Base-by-base conservation (phyloP, 2,888 invertebrate species). In the Limulus polyphemus region DNA sequence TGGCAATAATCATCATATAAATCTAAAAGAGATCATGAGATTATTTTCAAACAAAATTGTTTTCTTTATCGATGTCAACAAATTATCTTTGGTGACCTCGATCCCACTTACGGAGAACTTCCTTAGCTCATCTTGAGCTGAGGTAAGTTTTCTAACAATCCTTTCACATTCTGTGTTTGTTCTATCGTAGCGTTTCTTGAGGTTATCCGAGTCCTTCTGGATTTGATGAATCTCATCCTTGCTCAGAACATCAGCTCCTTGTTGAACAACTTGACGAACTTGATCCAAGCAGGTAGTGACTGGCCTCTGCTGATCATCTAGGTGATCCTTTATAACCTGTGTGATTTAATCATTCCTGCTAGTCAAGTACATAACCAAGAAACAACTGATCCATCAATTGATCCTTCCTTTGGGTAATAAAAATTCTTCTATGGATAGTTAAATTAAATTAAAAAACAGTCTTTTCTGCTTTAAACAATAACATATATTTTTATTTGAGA, bases 211-310 rank as follows among this genome's bases (percentile, higher is more conserved):
- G 70, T 88, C 88, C 71, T 89, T 88, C 78, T 93, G 92, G 68
- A 94, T 79, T 47, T 86, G 86, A 49, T 87, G 84, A 49, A 93
- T 86, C 81, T 94, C 93, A 70, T 93, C 93, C 67, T 89, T 87
- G 7, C 92, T 91, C 10, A 95, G 80, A n/a, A 91, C 87, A 71
- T 94, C 93, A 49, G 89, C 87, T 0, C 91, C 92, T 17, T 91
- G 90, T 2, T 90, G 82, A 7, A 92, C 88, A 56, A 94, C 83
- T 74, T 92, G 90, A 61, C 91, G 85, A 11, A 91, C 88, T 80
- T 92, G 90, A 74, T 93, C 92, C 59, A 90, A 81, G 72, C 90
- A 90, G 49, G 88, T 85, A 32, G 87, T 83, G 13, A 93, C 87
- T 61, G 88, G 87, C 54, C 89, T 84, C 69, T 85, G 83, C 76